Evolutionary conservation across 2,797 vertebrate species (phyloP).

Genomic region (Cetoscarus ocellatus): DNA sequence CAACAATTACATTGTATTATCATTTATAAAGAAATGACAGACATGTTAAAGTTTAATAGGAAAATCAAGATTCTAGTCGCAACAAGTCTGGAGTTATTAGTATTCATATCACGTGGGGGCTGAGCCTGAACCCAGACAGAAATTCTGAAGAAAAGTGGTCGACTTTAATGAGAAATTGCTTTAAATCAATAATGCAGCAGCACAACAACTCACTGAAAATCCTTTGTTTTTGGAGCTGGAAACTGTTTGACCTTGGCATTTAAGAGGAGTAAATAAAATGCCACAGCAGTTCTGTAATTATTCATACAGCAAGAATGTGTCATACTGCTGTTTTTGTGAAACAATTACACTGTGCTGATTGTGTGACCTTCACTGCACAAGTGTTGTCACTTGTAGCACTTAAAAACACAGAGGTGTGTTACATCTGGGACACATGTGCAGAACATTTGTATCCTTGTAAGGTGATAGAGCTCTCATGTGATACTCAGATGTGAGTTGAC

Average conservation of each 20-base stretch:
- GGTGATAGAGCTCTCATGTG: neutral
- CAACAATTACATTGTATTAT: constrained; percentile 28
- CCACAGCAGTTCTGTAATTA: constrained; percentile 44
- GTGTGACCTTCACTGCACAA: constrained; percentile 15
- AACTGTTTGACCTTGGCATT: constrained; percentile 67
- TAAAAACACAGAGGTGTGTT: neutral
- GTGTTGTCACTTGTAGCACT: constrained; percentile 8
- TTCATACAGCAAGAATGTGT: constrained; percentile 39
- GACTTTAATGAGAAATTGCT: constrained; percentile 39
- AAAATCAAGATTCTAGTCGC: constrained; percentile 43
- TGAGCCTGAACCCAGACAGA: constrained; percentile 19
- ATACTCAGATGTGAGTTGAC: constrained; percentile 16
- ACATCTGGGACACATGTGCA: neutral
- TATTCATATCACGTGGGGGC: constrained; percentile 39
- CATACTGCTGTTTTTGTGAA: constrained; percentile 13
- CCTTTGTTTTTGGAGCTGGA: constrained; percentile 46
- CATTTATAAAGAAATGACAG: constrained; percentile 41
- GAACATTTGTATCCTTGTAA: neutral
- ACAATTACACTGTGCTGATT: constrained; percentile 21
- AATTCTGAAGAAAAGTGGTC: constrained; percentile 36
- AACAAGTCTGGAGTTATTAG: constrained; percentile 29
- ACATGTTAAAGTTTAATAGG: constrained; percentile 38
- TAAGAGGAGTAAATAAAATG: constrained; percentile 62
- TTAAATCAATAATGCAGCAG: constrained; percentile 62
- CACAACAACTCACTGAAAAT: constrained; percentile 34